Base-by-base conservation (phyloP, 1,140 invertebrate species). In the Lordiphosa clarofinis region DNA sequence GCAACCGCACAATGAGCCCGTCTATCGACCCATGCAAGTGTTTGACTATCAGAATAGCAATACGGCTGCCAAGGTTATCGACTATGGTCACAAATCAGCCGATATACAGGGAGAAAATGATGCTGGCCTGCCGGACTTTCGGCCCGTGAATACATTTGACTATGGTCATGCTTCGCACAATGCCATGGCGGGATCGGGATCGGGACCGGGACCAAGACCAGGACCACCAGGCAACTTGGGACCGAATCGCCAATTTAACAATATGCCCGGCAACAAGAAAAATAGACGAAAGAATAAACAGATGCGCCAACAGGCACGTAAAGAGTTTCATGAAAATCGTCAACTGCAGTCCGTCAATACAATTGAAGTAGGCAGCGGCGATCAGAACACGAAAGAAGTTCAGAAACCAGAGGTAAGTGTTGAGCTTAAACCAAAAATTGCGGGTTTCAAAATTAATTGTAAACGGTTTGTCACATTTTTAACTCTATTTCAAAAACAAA, bases 41-140 rank as follows among this genome's bases (percentile, higher is more conserved):
- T 88, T 87, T 55, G 87, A 88, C 56, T 88, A 88, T 69, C 73
- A 82, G 39, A 88, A 81, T 33, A 68, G 43, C 15, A 89, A 91
- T 48, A 76, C 90, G 46, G 89, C 91, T 42, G 90, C 91, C n/a
- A 92, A 93, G 60, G 91, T 94, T 19, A 91, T 95, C 40, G 94
- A 95, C 89, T 95, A 95, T 89, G 92, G 92, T 12, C 94, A 94
- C 71, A 92, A 92, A 67, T 88, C 75, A 4, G 50, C 42, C 21
- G 39, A 4, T 46, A 37, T 33, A 19, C 28, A 31, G 28, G 28
- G 28, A 31, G 28, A 31, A 31, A 8, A 31, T 8, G 54, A 13
- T n/a, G 9, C 19, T 0, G 36, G 24, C 4, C 7, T 39, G 10
- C 66, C 67, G 10, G 78, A 86, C 3, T 88, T 73, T 50, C 60